These are phyloP conservation scores for Scotopteryx bipunctaria DNA, from an alignment of 2,888 invertebrate species.

Conservation along the genomic window DNA sequence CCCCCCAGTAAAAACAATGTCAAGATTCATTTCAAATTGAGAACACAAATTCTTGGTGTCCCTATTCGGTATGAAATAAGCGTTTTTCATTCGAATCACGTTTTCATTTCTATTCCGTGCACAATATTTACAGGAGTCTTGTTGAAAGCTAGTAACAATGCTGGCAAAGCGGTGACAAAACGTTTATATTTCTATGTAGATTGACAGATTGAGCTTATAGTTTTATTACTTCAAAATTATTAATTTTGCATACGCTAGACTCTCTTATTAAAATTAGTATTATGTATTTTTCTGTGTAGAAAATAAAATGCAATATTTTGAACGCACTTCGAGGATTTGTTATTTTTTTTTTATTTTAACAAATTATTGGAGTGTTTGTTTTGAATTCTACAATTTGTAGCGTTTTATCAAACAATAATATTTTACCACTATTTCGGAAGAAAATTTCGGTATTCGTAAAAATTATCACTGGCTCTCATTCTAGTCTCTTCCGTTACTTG, in stretches of 20 bases:
- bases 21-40: conserved; percentile 19
- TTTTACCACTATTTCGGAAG: no score
- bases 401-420: no score
- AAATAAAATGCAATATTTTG: no score
- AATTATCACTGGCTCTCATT: neutral
- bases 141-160: conserved; percentile 26
- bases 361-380: no score
- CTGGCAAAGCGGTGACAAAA: conserved; percentile 23
- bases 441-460: no score
- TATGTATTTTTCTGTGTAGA: no score
- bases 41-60: conserved; percentile 17
- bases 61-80: conserved; percentile 12
- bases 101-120: conserved; percentile 23
- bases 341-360: no score
- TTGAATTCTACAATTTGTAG: no score
- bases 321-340: no score
- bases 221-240: neutral
- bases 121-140: conserved; percentile 27
- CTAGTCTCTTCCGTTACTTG: conserved; percentile 4
- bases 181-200: conserved; percentile 27
- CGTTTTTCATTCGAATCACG: conserved; percentile 24
- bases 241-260: no score
- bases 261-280: neutral
- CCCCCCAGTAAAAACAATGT: neutral
- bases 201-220: neutral